phyloP scores from a whole-genome alignment of 2,113 vertebrate species.

The Lepidothrix coronata region DNA sequence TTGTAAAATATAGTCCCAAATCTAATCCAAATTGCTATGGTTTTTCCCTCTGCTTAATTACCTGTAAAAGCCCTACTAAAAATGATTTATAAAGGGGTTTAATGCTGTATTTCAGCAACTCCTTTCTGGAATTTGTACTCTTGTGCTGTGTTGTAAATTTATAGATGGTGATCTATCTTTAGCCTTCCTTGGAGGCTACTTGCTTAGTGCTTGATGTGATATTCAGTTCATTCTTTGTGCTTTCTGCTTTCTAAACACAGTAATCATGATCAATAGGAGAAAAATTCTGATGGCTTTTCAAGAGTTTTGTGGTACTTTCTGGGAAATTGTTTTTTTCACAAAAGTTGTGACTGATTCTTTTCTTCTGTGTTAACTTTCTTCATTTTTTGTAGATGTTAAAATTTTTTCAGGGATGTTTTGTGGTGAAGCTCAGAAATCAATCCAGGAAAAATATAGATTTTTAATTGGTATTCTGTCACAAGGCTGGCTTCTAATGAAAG shows the following conservation, averaged over 20 bases:
- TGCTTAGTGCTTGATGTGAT: neutral
- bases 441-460: neutral
- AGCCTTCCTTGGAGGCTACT: neutral
- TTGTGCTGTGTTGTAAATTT: neutral
- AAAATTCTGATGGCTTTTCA: neutral
- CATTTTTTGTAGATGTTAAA: neutral
- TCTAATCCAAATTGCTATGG: neutral
- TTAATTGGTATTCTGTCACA: neutral
- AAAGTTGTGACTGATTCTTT: neutral
- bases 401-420: neutral
- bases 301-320: neutral
- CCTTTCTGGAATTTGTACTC: slow-evolving; percentile 9
- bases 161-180: neutral
- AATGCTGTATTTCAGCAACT: neutral
- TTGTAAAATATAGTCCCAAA: slow-evolving; percentile 22
- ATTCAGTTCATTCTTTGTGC: neutral
- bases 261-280: neutral
- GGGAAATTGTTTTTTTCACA: neutral
- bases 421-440: neutral
- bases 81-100: slow-evolving; percentile 36
- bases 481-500: neutral
- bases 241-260: neutral
- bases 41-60: slow-evolving; percentile 22
- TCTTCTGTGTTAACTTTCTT: neutral
- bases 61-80: slow-evolving; percentile 10